These are phyloP conservation scores for Endotricha flammealis DNA, from an alignment of 2,888 invertebrate species.

Conservation along the genomic window DNA sequence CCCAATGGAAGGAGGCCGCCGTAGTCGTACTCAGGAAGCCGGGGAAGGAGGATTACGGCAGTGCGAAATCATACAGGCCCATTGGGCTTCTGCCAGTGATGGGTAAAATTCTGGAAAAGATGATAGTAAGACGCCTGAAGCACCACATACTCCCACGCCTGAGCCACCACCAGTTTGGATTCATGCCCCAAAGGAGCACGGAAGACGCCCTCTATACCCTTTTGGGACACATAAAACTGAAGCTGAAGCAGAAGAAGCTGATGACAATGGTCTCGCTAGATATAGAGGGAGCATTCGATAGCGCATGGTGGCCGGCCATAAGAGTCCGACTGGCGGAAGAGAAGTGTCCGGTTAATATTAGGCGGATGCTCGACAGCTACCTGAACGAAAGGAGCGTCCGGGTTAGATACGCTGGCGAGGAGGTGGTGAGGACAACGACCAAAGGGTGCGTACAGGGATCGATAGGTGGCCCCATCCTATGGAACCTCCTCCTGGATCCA, in stretches of 20 bases:
- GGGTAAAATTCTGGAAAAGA: neutral
- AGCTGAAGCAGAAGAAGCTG: slow-evolving; percentile 2
- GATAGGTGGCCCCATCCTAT: neutral
- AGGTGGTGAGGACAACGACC: neutral
- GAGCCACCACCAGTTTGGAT: slow-evolving; percentile 4
- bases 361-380: slow-evolving; percentile 10
- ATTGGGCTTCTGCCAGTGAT: neutral
- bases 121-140: neutral
- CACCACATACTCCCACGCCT: neutral
- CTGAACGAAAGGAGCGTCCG: neutral
- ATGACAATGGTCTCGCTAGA: slow-evolving; percentile 11
- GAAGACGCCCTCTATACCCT: slow-evolving; percentile 12
- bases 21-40: neutral
- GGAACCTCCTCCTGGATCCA: neutral
- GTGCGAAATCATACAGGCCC: neutral
- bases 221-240: no score
- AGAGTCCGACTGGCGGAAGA: slow-evolving; percentile 11
- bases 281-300: no score
- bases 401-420: slow-evolving; percentile 1
- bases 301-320: slow-evolving; percentile 16
- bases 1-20: neutral
- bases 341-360: slow-evolving; percentile 11
- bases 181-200: slow-evolving; percentile 8
- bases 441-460: neutral
- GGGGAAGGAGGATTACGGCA: neutral